Conservation (phyloP, 2,113 vertebrate species). For the Porphyrio hochstetteri region DNA sequence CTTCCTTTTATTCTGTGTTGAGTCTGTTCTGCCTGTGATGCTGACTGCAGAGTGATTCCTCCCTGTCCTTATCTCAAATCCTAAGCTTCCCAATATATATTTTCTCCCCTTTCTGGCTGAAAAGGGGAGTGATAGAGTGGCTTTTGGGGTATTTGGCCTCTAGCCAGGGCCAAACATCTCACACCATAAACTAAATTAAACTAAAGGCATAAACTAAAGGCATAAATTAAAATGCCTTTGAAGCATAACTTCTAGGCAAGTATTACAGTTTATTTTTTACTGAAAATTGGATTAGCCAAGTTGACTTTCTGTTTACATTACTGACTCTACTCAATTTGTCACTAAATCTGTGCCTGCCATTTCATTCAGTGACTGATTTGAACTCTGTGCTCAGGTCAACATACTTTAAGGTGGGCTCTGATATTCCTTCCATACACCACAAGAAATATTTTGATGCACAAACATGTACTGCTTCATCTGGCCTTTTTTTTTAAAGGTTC, state of each 20-base stretch:
- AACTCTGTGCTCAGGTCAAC: rapidly evolving
- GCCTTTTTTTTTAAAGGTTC: not conserved
- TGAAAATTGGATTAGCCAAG: not conserved
- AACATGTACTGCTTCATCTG: not conserved
- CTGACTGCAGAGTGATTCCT: too few relatives aligned
- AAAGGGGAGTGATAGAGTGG: too few relatives aligned
- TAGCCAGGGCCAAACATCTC: too few relatives aligned
- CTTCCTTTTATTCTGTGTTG: too few relatives aligned
- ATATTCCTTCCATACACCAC: not conserved
- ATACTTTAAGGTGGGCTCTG: not conserved
- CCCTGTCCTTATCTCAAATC: too few relatives aligned
- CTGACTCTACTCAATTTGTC: rapidly evolving
- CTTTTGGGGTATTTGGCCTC: too few relatives aligned
- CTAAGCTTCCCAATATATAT: too few relatives aligned
- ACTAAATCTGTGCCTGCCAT: not conserved
- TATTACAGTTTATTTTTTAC: not conserved
- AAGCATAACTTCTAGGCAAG: not conserved
- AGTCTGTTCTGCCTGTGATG: too few relatives aligned
- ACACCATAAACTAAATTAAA: too few relatives aligned
- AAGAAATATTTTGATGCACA: not conserved
- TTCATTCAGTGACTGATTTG: not conserved
- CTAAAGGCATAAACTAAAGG: too few relatives aligned
- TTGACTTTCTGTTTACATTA: not conserved
- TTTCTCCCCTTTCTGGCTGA: too few relatives aligned
- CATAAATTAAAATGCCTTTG: not conserved